Percentiles rank a stretch among this genome's conserved stretches.
Evolutionary conservation across 2,888 invertebrate genomes (phyloP).

Genomic region (Brachylomia viminalis): DNA sequence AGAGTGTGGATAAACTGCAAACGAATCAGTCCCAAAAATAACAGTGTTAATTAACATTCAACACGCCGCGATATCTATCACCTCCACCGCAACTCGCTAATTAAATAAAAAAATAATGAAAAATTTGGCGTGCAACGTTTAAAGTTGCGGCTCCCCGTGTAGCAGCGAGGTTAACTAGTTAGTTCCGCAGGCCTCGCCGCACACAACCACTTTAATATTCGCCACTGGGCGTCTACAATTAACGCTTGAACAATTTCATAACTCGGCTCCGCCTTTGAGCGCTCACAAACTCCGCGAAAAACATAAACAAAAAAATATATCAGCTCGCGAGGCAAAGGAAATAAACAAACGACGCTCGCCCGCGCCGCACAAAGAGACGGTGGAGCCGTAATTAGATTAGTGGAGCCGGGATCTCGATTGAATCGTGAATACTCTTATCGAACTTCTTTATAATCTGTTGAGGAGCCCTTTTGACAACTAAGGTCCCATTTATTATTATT

Average conservation of each 20-base stretch:
- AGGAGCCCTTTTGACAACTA: slow-evolving; percentile 72
- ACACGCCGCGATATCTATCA: slow-evolving; percentile 69
- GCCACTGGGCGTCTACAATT: slow-evolving; percentile 89
- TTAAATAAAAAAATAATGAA: slow-evolving; percentile 75
- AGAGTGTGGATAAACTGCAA: slow-evolving; percentile 29
- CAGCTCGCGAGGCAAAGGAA: slow-evolving; percentile 79
- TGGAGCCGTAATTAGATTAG: slow-evolving; percentile 86
- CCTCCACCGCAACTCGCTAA: slow-evolving; percentile 75
- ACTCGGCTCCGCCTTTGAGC: slow-evolving; percentile 88
- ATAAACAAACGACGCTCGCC: slow-evolving; percentile 78
- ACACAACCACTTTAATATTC: slow-evolving; percentile 87
- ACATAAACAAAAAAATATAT: slow-evolving; percentile 78
- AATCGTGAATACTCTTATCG: slow-evolving; percentile 74
- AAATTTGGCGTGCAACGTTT: slow-evolving; percentile 79
- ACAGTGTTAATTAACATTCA: slow-evolving; percentile 64
- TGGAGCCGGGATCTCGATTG: slow-evolving; percentile 76
- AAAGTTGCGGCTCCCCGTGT: slow-evolving; percentile 73
- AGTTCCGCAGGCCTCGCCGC: slow-evolving; percentile 79
- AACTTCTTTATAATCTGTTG: slow-evolving; percentile 76
- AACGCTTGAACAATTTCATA: slow-evolving; percentile 90
- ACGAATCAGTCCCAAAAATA: slow-evolving; percentile 51
- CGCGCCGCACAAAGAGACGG: slow-evolving; percentile 77
- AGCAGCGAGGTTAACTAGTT: slow-evolving; percentile 84
- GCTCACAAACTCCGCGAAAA: slow-evolving; percentile 78
- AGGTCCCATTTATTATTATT: slow-evolving; percentile 69